phyloP scores from a whole-genome alignment of 2,797 vertebrate genomes.

The Prunella strophiata region DNA sequence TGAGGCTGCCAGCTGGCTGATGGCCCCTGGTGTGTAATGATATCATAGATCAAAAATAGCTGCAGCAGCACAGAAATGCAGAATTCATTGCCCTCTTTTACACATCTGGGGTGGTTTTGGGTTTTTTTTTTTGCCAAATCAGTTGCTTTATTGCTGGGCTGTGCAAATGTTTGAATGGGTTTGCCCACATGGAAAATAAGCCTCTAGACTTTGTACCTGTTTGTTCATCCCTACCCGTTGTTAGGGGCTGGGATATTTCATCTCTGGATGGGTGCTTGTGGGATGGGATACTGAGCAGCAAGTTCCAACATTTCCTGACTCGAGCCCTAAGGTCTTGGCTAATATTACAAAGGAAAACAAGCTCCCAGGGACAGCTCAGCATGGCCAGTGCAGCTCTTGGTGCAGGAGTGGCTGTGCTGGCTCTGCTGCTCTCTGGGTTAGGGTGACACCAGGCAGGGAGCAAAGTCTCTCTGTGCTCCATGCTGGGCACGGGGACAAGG shows the following conservation, averaged over 20 bases:
- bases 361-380: background rate
- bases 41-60: constrained; percentile 57
- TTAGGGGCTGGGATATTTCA: background rate
- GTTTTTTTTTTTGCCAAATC: background rate
- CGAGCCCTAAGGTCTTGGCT: background rate
- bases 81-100: background rate
- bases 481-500: fast-evolving
- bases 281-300: fast-evolving
- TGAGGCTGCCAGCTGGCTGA: constrained; percentile 45
- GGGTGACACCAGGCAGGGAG: background rate
- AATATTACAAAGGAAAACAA: background rate
- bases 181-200: background rate
- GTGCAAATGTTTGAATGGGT: background rate
- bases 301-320: background rate
- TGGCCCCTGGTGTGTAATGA: constrained; percentile 11
- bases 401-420: background rate
- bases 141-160: background rate
- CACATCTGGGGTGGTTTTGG: background rate
- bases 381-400: background rate
- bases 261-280: background rate
- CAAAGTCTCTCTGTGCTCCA: background rate
- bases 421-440: background rate
- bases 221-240: background rate
- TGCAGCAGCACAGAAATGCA: constrained; percentile 16
- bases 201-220: background rate